A percentile compares a stretch with the other conserved stretches of the same genome.
These are phyloP conservation scores for Platichthys flesus DNA, from an alignment of 2,113 vertebrate species.

Conservation along the genomic window DNA sequence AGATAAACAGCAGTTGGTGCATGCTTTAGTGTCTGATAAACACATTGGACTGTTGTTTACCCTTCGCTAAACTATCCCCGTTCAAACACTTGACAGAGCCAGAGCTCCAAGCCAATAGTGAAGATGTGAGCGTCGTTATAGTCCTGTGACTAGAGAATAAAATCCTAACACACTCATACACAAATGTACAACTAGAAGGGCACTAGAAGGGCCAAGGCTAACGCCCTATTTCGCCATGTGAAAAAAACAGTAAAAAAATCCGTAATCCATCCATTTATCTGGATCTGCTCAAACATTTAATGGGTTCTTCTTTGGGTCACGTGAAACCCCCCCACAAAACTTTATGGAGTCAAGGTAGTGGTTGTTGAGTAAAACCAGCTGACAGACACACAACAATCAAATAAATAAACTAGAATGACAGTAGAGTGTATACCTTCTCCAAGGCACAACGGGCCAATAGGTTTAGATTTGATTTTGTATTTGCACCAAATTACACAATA, in stretches of 20 bases:
- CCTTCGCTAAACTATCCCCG: constrained; percentile 80
- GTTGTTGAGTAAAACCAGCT: no score
- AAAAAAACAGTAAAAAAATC: background rate
- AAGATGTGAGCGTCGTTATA: constrained; percentile 41
- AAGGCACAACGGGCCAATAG: no score
- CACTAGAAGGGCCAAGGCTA: background rate
- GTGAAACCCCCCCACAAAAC: no score
- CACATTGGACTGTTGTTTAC: constrained; percentile 86
- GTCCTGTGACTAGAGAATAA: constrained; percentile 19
- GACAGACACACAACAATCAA: no score
- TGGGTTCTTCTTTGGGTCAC: no score
- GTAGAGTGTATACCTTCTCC: no score
- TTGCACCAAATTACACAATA: no score
- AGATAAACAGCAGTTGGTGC: constrained; percentile 81
- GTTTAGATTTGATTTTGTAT: no score
- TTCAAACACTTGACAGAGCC: constrained; percentile 76
- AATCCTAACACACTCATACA: background rate
- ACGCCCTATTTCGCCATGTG: background rate
- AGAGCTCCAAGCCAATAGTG: constrained; percentile 74
- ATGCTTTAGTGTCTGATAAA: constrained; percentile 81
- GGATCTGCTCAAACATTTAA: no score
- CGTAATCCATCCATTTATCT: background rate
- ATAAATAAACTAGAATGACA: no score
- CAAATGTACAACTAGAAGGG: background rate
- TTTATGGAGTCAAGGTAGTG: no score